Evolutionary conservation across 2,888 invertebrate genomes (phyloP).

Genomic region (Ichneumoninae sp.): DNA sequence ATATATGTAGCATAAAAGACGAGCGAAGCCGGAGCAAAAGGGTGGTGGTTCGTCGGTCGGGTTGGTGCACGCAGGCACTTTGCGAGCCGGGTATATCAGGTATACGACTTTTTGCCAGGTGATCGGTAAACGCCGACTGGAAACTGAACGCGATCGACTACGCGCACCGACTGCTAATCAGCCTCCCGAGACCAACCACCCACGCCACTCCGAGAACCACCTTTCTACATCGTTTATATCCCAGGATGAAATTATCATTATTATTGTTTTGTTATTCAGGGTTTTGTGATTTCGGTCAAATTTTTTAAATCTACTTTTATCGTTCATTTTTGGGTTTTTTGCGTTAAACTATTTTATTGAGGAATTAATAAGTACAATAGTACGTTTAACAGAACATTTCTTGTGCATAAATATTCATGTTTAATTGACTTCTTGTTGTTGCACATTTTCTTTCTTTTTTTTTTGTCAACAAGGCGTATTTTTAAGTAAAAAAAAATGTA

Average conservation of each 20-base stretch:
- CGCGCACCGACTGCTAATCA: constrained; percentile 71
- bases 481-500: not conserved
- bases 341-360: no score
- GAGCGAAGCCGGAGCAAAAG: constrained; percentile 48
- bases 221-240: constrained; percentile 59
- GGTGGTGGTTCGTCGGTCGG: constrained; percentile 45
- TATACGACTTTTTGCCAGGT: constrained; percentile 69
- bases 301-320: not conserved
- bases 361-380: no score
- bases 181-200: constrained; percentile 46
- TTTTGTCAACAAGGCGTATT: not conserved
- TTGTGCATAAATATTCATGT: not conserved
- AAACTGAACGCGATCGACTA: constrained; percentile 68
- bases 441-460: not conserved
- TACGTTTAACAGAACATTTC: not conserved
- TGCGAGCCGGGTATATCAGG: constrained; percentile 62
- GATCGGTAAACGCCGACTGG: constrained; percentile 71
- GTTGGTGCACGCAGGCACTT: constrained; percentile 61
- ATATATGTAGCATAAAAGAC: constrained; percentile 35
- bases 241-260: not conserved
- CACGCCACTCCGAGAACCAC: constrained; percentile 29
- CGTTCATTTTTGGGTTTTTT: not conserved
- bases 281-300: not conserved
- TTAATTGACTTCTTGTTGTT: not conserved
- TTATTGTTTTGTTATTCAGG: not conserved